Evolutionary conservation across 2,888 invertebrate species (phyloP).

Genomic region (Sisyra nigra): DNA sequence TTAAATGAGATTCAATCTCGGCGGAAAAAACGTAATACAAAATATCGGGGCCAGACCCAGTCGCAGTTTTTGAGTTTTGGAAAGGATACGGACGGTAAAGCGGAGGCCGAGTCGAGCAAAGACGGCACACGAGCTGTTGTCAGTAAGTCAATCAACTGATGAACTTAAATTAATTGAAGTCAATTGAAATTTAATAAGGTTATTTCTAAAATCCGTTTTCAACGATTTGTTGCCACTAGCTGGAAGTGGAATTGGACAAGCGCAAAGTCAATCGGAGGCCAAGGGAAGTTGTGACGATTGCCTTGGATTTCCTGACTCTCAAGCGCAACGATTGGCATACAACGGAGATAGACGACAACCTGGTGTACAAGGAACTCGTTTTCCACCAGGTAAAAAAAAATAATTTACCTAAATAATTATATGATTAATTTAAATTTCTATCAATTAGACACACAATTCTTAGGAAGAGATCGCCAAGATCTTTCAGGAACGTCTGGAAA

Average conservation of each 20-base stretch:
- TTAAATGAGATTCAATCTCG: too few species aligned
- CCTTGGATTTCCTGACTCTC: slow-evolving; percentile 27
- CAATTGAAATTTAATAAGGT: neutral
- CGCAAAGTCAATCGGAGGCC: slow-evolving; percentile 67
- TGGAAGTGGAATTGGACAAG: slow-evolving; percentile 72
- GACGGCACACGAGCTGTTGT: slow-evolving; percentile 54
- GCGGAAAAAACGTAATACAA: slow-evolving; percentile 19
- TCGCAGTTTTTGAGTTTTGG: slow-evolving; percentile 66
- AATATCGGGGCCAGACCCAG: slow-evolving; percentile 63
- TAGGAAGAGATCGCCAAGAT: too few species aligned
- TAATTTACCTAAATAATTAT: too few species aligned
- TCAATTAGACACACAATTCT: too few species aligned
- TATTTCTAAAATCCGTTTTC: slow-evolving; percentile 1
- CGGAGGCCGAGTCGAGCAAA: slow-evolving; percentile 64
- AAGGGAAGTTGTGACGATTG: slow-evolving; percentile 54
- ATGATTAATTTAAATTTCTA: too few species aligned
- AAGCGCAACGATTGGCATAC: slow-evolving; percentile 8
- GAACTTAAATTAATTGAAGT: neutral
- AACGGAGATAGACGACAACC: too few species aligned
- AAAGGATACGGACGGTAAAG: slow-evolving; percentile 43
- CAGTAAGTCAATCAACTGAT: slow-evolving; percentile 39
- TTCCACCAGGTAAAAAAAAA: too few species aligned
- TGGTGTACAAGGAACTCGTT: too few species aligned
- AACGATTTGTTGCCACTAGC: slow-evolving; percentile 41
- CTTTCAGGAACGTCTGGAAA: too few species aligned